These are phyloP conservation scores for Diplodus sargus DNA, from an alignment of 2,797 vertebrate genomes.

Conservation along the genomic window DNA sequence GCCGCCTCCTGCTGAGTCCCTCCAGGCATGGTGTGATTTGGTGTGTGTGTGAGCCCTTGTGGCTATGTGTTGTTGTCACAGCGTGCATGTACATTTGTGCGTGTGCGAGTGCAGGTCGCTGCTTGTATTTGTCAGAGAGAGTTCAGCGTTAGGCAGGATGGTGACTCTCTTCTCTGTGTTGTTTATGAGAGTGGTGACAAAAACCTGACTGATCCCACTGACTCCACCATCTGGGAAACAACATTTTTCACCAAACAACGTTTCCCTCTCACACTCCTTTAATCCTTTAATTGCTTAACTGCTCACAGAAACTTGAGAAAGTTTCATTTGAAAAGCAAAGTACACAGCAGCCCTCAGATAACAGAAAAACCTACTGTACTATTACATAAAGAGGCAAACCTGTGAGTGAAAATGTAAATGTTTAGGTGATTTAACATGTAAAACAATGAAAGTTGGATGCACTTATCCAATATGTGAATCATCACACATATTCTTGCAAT, in stretches of 20 bases:
- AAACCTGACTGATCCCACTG: constrained; percentile 25
- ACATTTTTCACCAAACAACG: constrained; percentile 28
- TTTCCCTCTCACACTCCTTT: neutral
- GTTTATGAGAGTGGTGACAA: constrained; percentile 26
- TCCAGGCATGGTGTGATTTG: constrained; percentile 52
- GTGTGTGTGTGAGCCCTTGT: constrained; percentile 38
- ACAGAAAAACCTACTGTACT: neutral
- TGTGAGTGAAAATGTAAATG: neutral
- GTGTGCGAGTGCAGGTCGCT: constrained; percentile 2
- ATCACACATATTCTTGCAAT: neutral
- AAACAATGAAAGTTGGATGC: neutral
- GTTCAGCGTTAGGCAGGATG: constrained; percentile 38
- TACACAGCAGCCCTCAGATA: neutral
- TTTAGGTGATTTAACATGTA: neutral
- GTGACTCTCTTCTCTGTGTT: constrained; percentile 32
- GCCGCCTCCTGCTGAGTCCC: constrained; percentile 59
- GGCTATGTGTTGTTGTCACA: constrained; percentile 31
- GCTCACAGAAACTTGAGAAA: neutral
- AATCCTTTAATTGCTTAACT: neutral
- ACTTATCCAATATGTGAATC: neutral
- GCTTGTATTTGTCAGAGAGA: constrained; percentile 36
- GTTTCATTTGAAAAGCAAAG: neutral
- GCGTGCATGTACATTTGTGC: constrained; percentile 16
- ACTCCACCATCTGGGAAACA: constrained; percentile 35
- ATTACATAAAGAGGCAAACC: neutral